phyloP scores from a whole-genome alignment of 92 coral and sea anemone genomes.

The Chrysogorgia sp. region DNA sequence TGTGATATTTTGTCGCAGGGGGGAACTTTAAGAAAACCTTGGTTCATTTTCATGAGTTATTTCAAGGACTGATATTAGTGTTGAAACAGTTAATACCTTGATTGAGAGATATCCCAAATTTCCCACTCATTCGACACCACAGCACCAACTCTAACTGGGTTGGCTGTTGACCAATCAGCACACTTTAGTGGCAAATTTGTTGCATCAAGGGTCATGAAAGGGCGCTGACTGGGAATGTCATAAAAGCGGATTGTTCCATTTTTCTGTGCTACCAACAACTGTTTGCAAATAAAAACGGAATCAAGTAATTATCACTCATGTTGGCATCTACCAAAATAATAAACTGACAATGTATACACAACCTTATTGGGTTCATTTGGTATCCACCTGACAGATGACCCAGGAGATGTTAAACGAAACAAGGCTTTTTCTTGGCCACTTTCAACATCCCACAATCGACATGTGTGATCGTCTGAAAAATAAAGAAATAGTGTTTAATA shows the following conservation, averaged over 20 bases:
- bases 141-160: constrained; percentile 83
- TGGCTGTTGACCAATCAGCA: constrained; percentile 89
- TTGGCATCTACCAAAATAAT: background rate
- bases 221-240: constrained; percentile 90
- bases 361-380: constrained; percentile 94
- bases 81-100: constrained; percentile 61
- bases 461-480: constrained; percentile 85
- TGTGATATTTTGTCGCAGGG: no score
- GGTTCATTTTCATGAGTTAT: no score
- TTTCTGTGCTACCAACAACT: constrained; percentile 98
- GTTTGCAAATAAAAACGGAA: background rate
- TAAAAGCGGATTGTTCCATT: constrained; percentile 89
- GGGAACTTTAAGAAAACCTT: no score
- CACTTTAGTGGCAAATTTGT: constrained; percentile 76
- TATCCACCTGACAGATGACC: constrained; percentile 89
- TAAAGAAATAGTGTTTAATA: no score
- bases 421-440: constrained; percentile 78
- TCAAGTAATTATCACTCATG: background rate
- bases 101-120: constrained; percentile 93
- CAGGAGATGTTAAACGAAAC: constrained; percentile 89
- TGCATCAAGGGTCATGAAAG: constrained; percentile 92
- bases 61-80: background rate
- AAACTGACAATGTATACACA: no score
- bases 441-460: constrained; percentile 94
- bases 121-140: constrained; percentile 95